A percentile compares a stretch with the other conserved stretches of the same genome.
These are phyloP conservation scores for Actinemys pallida DNA, from an alignment of 2,113 vertebrate genomes.

Conservation along the genomic window DNA sequence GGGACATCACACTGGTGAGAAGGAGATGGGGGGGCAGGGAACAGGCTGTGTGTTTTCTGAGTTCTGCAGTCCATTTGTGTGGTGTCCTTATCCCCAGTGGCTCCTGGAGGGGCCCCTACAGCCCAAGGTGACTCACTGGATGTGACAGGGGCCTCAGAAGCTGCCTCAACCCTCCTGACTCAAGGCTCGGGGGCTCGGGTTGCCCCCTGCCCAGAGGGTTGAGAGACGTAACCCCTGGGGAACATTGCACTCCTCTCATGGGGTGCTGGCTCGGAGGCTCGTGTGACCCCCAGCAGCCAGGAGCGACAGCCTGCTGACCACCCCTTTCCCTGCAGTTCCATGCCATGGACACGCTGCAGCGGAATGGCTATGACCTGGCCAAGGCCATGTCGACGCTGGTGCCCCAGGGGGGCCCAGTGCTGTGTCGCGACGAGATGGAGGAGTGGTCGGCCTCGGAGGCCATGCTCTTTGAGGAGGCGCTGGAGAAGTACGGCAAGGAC, in stretches of 20 bases:
- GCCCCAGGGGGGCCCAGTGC: conserved; percentile 91
- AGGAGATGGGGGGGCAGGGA: not conserved
- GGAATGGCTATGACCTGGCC: conserved; percentile 91
- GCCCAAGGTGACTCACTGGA: not conserved
- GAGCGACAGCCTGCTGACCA: not conserved
- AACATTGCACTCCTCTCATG: not conserved
- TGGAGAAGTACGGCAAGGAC: conserved; percentile 94
- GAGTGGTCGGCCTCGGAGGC: conserved; percentile 95
- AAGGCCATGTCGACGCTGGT: conserved; percentile 95
- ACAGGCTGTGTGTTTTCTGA: not conserved
- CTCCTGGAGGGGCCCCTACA: not conserved
- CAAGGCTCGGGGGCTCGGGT: not conserved
- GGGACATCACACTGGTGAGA: conserved; percentile 95
- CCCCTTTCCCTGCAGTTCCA: conserved; percentile 83
- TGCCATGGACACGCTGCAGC: conserved; percentile 94
- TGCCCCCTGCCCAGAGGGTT: not conserved
- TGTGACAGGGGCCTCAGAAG: not conserved
- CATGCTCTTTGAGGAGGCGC: conserved; percentile 94
- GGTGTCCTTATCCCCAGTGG: not conserved
- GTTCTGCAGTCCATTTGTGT: not conserved
- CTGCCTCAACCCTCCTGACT: not conserved
- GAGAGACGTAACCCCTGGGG: too few relatives aligned
- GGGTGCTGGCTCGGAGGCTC: not conserved
- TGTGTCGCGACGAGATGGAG: conserved; percentile 95
- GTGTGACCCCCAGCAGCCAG: not conserved